phyloP scores from a whole-genome alignment of 2,888 invertebrate species.

The Venusia cambrica region DNA sequence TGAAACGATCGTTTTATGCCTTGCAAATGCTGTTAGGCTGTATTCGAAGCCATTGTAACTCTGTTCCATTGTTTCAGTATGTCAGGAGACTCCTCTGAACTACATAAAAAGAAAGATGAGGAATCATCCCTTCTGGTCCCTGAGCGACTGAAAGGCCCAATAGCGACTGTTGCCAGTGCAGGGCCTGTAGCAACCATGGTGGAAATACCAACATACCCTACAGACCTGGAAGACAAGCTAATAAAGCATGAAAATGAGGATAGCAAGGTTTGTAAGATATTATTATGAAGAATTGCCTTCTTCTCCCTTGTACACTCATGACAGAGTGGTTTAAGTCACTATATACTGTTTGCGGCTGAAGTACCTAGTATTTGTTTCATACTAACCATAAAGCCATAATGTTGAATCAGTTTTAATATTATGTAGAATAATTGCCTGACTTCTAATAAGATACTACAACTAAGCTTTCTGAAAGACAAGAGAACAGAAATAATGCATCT shows the following conservation, averaged over 20 bases:
- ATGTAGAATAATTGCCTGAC: too few species aligned
- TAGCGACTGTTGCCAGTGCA: constrained; percentile 37
- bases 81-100: constrained; percentile 63
- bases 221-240: constrained; percentile 41
- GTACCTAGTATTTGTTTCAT: too few species aligned
- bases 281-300: too few species aligned
- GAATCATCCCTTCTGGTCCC: constrained; percentile 49
- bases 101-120: constrained; percentile 62
- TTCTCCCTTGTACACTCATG: too few species aligned
- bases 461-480: too few species aligned
- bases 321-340: too few species aligned
- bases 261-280: constrained; percentile 47
- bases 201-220: constrained; percentile 38
- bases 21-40: constrained; percentile 1
- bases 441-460: too few species aligned
- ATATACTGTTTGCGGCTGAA: too few species aligned
- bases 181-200: constrained; percentile 31
- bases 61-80: constrained; percentile 50
- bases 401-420: too few species aligned
- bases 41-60: too few species aligned
- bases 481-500: too few species aligned
- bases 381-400: too few species aligned
- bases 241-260: constrained; percentile 48
- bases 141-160: constrained; percentile 41
- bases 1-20: constrained; percentile 14